Conservation (phyloP, 2,888 invertebrate genomes). For the Drosophila nr. fundita region DNA sequence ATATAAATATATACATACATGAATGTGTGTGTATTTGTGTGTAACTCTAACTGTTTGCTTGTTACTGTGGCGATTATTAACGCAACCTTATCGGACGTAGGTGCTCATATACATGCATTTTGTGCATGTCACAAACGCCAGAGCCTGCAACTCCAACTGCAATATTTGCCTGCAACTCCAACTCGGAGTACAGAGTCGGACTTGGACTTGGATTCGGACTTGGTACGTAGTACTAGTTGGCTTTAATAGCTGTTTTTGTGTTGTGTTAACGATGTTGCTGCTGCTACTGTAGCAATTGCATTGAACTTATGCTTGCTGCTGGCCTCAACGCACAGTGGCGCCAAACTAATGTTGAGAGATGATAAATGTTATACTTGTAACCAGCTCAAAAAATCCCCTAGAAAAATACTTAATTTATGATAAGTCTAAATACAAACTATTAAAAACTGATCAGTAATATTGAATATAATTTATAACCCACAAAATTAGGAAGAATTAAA, state of each 20-base stretch:
- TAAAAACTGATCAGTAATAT: neutral
- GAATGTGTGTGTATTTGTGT: conserved; percentile 2
- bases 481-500: neutral
- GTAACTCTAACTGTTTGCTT: conserved; percentile 21
- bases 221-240: conserved; percentile 37
- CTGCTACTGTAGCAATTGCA: conserved; percentile 68
- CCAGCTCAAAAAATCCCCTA: neutral
- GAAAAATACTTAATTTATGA: neutral
- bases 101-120: conserved; percentile 81
- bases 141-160: conserved; percentile 31
- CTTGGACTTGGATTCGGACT: conserved; percentile 31
- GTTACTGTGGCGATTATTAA: conserved; percentile 66
- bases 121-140: conserved; percentile 76
- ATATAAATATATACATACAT: neutral
- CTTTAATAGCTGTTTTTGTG: conserved; percentile 76
- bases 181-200: conserved; percentile 15
- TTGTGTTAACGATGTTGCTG: conserved; percentile 76
- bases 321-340: conserved; percentile 48
- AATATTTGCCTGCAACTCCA: conserved; percentile 16
- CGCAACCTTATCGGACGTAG: conserved; percentile 69
- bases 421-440: neutral
- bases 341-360: neutral
- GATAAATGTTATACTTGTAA: neutral
- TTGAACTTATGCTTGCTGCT: conserved; percentile 60
- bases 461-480: neutral